Evolutionary conservation across 2,888 invertebrate genomes (phyloP).

Genomic region (Drosophila setosimentum): DNA sequence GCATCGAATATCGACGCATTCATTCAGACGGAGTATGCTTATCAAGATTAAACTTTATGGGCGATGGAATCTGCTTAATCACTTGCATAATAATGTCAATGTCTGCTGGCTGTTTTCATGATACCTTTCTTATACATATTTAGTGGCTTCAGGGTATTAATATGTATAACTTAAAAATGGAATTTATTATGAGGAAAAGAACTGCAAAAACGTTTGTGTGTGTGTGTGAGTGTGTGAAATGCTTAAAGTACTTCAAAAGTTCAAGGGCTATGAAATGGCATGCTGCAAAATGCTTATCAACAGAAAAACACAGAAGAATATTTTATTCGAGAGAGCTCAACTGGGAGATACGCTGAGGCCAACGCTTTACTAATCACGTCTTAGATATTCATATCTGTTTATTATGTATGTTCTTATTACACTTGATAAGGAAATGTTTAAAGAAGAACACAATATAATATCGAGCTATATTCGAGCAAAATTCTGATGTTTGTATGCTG

Average conservation of each 20-base stretch:
- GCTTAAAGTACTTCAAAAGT: conserved; percentile 48
- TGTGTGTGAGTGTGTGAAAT: conserved; percentile 13
- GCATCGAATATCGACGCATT: not conserved
- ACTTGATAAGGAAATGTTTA: not conserved
- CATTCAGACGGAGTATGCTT: not conserved
- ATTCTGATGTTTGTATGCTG: not conserved
- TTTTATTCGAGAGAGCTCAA: not conserved
- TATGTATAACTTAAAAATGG: conserved; percentile 33
- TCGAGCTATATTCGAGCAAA: not conserved
- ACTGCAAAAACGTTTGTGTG: conserved; percentile 23
- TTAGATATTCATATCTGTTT: not conserved
- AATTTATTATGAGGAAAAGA: conserved; percentile 45
- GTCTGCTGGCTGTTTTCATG: not conserved
- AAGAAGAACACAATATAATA: not conserved
- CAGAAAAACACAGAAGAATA: conserved; percentile 21
- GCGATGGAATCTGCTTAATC: not conserved
- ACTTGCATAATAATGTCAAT: not conserved
- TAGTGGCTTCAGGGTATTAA: not conserved
- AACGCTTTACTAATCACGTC: not conserved
- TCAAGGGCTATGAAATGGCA: conserved; percentile 64
- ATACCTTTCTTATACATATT: not conserved
- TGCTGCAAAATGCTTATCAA: conserved; percentile 57
- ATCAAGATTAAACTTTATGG: not conserved
- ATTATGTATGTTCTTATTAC: not conserved
- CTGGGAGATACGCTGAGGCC: not conserved